Percentiles rank a stretch among this genome's conserved stretches.
These are phyloP conservation scores for Eulithis testata DNA, from an alignment of 2,888 invertebrate genomes.

Conservation along the genomic window DNA sequence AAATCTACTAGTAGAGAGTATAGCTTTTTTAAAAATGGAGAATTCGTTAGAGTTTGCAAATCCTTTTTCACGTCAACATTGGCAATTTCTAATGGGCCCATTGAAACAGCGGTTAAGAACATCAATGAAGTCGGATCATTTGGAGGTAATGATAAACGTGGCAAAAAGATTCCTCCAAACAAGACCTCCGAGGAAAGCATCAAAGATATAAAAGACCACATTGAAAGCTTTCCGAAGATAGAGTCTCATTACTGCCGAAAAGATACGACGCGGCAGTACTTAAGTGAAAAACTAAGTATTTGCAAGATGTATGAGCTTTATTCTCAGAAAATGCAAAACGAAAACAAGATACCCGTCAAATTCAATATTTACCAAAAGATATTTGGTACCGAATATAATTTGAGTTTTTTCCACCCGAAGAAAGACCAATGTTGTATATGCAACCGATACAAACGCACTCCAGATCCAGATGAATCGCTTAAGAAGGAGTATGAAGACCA, in stretches of 20 bases:
- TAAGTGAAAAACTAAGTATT: not conserved
- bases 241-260: not conserved
- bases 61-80: not conserved
- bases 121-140: not conserved
- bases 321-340: not conserved
- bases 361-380: not conserved
- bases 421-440: not conserved
- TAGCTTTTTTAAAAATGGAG: not conserved
- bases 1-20: not conserved
- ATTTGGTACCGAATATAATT: not conserved
- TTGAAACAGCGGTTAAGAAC: not conserved
- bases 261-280: not conserved
- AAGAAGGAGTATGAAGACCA: not conserved
- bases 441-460: not conserved
- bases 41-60: not conserved
- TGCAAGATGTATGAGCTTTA: not conserved
- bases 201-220: not conserved
- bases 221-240: not conserved
- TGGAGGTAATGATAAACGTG: not conserved
- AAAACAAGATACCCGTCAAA: not conserved
- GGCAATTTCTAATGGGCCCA: not conserved
- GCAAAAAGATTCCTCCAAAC: not conserved
- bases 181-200: not conserved
- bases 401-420: not conserved
- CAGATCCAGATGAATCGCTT: not conserved